Percentiles rank a stretch among this genome's conserved stretches.
Conservation (phyloP, 2,888 invertebrate species). For the Scaptomyza parva region DNA sequence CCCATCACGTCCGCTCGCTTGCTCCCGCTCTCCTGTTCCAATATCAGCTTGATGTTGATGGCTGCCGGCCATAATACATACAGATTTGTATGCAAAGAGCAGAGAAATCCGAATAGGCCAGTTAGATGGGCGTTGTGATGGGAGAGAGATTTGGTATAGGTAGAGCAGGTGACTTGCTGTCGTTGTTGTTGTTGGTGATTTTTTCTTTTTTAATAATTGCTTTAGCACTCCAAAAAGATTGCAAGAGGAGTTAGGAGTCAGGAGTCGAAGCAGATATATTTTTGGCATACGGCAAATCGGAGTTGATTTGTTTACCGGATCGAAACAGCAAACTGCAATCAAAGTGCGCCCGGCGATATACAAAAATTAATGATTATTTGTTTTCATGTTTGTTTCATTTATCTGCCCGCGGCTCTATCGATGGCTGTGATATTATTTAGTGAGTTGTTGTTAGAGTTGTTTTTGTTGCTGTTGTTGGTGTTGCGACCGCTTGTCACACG, state of each 20-base stretch:
- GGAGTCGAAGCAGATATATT: no score
- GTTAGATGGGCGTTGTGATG: slow-evolving; percentile 18
- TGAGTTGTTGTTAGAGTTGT: slow-evolving; percentile 15
- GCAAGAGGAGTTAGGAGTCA: no score
- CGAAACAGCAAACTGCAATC: slow-evolving; percentile 66
- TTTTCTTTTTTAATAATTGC: slow-evolving; percentile 68
- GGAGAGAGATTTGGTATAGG: slow-evolving; percentile 7
- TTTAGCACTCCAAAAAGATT: slow-evolving; percentile 33
- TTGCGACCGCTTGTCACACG: slow-evolving; percentile 61
- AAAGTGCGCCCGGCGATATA: slow-evolving; percentile 47
- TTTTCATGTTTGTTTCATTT: slow-evolving; percentile 36
- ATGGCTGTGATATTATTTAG: slow-evolving; percentile 16
- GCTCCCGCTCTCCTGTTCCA: neutral
- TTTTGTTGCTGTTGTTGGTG: slow-evolving; percentile 13
- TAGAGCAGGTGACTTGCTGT: slow-evolving; percentile 33
- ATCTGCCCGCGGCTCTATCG: slow-evolving; percentile 3
- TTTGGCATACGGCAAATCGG: neutral
- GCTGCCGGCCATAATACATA: slow-evolving; percentile 49
- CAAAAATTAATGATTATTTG: slow-evolving; percentile 72
- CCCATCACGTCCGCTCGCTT: neutral
- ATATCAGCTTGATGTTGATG: slow-evolving; percentile 30
- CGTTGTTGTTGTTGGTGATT: no score
- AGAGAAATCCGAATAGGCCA: slow-evolving; percentile 47
- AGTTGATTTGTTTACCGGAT: slow-evolving; percentile 64
- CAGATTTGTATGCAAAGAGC: slow-evolving; percentile 60